Base-by-base conservation (phyloP, 1,140 invertebrate species). In the Panagrolaimus sp. region DNA sequence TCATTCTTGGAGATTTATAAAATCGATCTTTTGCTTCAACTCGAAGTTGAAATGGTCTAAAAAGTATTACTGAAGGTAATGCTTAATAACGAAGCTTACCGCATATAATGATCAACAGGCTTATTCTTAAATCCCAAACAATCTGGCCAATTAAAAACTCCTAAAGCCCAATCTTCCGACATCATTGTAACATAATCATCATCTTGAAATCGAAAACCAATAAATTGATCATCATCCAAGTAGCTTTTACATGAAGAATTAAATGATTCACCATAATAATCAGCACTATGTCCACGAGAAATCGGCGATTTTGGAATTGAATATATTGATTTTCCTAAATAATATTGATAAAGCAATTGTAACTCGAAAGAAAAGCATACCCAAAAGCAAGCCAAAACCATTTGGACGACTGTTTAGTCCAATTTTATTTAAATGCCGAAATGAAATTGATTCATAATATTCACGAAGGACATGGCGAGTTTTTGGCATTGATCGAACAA, bases 371-470 rank as follows among this genome's bases (percentile, higher is more conserved):
- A 14, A n/a, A 31, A 7, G 23, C 48, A 65, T 14, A 63, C 71
- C 71, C 11, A 72, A 42, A n/a, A 73, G 43, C 62, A 73, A 66
- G 5, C 20, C 72, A 43, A 51, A 73, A 38, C 44, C 71, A 65
- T 73, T 73, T 51, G 65, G 72, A 25, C 72, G 47, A 48, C 72
- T 74, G 47, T 74, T 74, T 13, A 73, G 1, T 13, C 69, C 69
- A 20, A 71, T 46, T 72, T 71, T 71, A 27, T 68, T 68, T 5
- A 68, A 47, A 27, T 70, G 31, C 66, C 72, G n/a, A 74, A 72
- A 72, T 31, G 44, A 8, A 20, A 72, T 45, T 2, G 71, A 71
- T 4, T 72, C 69, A 23, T 20, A 66, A 16, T 72, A 38, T 43
- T 66, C 62, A n/a, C 53, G 66, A 7, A 68, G 67, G 13, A 65